Conservation (phyloP, 2,797 vertebrate species). For the Pangasius djambal region DNA sequence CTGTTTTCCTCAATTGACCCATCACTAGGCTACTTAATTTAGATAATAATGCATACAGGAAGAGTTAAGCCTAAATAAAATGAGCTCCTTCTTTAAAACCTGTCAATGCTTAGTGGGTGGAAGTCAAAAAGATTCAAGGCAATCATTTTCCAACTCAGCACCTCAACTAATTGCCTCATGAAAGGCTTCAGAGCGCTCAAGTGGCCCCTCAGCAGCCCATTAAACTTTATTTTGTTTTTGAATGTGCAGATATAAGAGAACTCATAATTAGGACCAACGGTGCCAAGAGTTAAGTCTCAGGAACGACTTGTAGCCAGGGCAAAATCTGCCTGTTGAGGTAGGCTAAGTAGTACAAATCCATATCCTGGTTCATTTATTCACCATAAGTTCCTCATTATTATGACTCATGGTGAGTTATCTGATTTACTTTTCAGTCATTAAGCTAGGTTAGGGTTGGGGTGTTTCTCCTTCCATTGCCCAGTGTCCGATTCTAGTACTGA, state of each 20-base stretch:
- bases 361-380: conserved; percentile 5
- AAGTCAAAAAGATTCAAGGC: conserved; percentile 38
- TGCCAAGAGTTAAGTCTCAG: not conserved
- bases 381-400: not conserved
- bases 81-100: not conserved
- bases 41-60: conserved; percentile 21
- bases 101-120: not conserved
- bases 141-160: conserved; percentile 49
- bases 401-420: not conserved
- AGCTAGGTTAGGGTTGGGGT: too few species aligned
- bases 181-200: conserved; percentile 46
- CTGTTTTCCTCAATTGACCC: conserved; percentile 25
- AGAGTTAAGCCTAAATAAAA: conserved; percentile 14
- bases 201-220: conserved; percentile 42
- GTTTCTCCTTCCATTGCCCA: not conserved
- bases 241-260: conserved; percentile 28
- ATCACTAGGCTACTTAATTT: conserved; percentile 27
- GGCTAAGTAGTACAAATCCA: not conserved
- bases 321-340: not conserved
- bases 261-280: conserved; percentile 17
- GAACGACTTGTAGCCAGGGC: not conserved
- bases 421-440: not conserved
- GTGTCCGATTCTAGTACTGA: too few species aligned
- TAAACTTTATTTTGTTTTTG: conserved; percentile 53
- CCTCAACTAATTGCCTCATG: conserved; percentile 50